phyloP scores from a whole-genome alignment of 92 coral and sea anemone genomes.

The Palythoa grandis region DNA sequence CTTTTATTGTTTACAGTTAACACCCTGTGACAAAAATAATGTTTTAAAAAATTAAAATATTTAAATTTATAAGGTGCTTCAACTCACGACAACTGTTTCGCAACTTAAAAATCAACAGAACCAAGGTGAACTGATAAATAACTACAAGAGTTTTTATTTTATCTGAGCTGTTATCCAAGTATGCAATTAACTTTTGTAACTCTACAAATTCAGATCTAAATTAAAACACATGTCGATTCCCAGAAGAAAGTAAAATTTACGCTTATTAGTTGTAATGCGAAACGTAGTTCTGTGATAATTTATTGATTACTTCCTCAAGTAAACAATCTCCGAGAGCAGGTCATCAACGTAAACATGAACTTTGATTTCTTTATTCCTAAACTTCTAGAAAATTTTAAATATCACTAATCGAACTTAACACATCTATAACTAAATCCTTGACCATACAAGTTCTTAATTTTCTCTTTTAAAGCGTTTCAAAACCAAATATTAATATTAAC shows the following conservation, averaged over 20 bases:
- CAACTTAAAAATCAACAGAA: too few species aligned
- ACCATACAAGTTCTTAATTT: background rate
- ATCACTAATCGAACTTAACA: background rate
- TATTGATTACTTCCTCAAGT: background rate
- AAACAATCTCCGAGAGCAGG: background rate
- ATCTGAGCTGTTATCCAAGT: too few species aligned
- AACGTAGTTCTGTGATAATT: background rate
- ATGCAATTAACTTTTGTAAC: background rate
- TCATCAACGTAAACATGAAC: background rate
- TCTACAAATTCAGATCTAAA: background rate
- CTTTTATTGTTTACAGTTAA: too few species aligned
- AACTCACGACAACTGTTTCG: too few species aligned
- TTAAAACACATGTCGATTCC: background rate
- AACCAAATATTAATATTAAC: too few species aligned
- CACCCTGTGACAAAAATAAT: too few species aligned
- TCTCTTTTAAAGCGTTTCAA: background rate
- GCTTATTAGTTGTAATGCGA: background rate
- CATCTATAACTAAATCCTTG: background rate
- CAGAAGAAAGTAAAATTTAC: background rate
- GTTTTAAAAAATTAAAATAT: too few species aligned
- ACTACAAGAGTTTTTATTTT: too few species aligned
- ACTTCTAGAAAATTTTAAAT: background rate
- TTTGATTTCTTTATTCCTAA: background rate
- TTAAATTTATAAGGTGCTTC: too few species aligned
- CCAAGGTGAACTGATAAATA: too few species aligned